Evolutionary conservation across 2,888 invertebrate genomes (phyloP).

Genomic region (Volucella inanis): DNA sequence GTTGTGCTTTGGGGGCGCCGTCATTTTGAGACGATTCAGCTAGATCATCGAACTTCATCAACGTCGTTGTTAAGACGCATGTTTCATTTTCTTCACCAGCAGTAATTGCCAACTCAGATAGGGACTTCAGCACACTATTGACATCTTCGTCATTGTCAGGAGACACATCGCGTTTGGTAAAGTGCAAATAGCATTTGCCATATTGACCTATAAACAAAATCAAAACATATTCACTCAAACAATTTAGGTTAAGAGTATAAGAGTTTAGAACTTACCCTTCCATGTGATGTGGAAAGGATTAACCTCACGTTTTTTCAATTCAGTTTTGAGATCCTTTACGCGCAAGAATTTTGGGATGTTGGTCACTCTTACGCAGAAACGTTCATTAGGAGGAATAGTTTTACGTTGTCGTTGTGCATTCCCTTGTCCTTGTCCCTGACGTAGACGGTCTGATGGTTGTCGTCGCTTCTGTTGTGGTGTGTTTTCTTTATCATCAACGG

Average conservation of each 20-base stretch:
- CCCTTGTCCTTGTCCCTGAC: slow-evolving; percentile 79
- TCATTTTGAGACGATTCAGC: slow-evolving; percentile 69
- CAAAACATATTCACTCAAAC: background rate
- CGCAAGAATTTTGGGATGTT: slow-evolving; percentile 89
- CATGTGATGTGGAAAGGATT: slow-evolving; percentile 91
- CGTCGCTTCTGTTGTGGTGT: slow-evolving; percentile 30
- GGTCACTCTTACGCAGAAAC: slow-evolving; percentile 85
- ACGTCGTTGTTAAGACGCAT: slow-evolving; percentile 80
- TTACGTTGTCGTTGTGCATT: slow-evolving; percentile 77
- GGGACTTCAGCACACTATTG: slow-evolving; percentile 81
- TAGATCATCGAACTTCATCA: slow-evolving; percentile 78
- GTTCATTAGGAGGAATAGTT: slow-evolving; percentile 76
- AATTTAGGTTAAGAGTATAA: slow-evolving; percentile 43
- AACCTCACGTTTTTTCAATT: slow-evolving; percentile 88
- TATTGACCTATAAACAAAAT: slow-evolving; percentile 84
- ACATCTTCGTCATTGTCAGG: slow-evolving; percentile 81
- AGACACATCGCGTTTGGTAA: slow-evolving; percentile 86
- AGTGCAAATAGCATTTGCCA: slow-evolving; percentile 90
- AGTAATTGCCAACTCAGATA: slow-evolving; percentile 79
- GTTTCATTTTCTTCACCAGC: slow-evolving; percentile 77
- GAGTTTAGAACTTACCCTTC: slow-evolving; percentile 84
- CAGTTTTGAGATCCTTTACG: slow-evolving; percentile 89
- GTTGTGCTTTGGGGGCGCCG: slow-evolving; percentile 26
- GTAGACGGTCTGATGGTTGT: slow-evolving; percentile 17
- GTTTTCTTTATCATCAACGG: slow-evolving; percentile 54